These are phyloP conservation scores for Heliconius hermathena DNA, from an alignment of 1,140 invertebrate species.

Conservation along the genomic window DNA sequence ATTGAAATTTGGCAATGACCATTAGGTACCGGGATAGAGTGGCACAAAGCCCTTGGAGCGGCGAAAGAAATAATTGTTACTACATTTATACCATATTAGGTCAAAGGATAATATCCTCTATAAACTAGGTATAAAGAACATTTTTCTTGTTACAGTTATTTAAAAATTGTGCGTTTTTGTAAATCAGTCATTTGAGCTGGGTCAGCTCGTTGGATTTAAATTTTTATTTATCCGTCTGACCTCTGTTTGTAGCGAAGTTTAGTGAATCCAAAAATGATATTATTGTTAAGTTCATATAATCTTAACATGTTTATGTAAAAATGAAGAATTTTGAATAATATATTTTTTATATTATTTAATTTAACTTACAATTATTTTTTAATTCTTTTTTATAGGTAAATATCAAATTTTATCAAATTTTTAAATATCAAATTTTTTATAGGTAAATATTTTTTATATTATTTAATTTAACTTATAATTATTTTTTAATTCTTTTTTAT, in stretches of 20 bases:
- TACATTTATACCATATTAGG: conserved; percentile 19
- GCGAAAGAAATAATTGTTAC: conserved; percentile 48
- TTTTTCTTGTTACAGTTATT: not conserved
- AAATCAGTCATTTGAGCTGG: conserved; percentile 12
- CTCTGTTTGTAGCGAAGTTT: conserved; percentile 4
- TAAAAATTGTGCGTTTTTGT: conserved; percentile 11
- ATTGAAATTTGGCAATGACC: conserved; percentile 48
- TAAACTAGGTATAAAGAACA: not conserved
- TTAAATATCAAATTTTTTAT: no score
- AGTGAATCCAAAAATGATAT: not conserved
- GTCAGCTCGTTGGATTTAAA: conserved; percentile 58
- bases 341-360: no score
- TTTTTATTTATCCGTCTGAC: conserved; percentile 56
- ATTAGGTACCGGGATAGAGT: conserved; percentile 48
- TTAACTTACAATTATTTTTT: no score
- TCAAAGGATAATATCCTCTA: conserved; percentile 21
- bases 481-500: no score
- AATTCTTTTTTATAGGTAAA: no score
- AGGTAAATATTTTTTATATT: no score
- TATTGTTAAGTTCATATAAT: not conserved
- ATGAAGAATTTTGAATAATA: no score
- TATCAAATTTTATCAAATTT: no score
- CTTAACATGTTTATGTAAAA: no score
- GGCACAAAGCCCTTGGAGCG: conserved; percentile 43
- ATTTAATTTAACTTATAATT: no score